Conservation (phyloP, 2,888 invertebrate genomes). For the Helicoverpa assulta region DNA sequence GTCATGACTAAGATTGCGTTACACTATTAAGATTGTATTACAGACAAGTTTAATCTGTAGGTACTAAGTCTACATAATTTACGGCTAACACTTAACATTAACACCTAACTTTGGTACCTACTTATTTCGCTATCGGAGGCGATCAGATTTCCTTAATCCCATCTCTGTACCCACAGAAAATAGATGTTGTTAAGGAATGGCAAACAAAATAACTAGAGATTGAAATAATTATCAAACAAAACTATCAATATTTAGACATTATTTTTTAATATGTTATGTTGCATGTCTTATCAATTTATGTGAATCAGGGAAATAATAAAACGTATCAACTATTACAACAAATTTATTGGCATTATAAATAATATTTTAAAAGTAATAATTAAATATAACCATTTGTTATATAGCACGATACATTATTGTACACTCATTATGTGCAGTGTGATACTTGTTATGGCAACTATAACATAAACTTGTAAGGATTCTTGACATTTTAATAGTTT, state of each 20-base stretch:
- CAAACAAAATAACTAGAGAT: too few relatives aligned
- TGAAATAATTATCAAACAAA: too few relatives aligned
- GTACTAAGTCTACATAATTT: not conserved
- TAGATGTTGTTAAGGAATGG: too few relatives aligned
- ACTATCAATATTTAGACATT: too few relatives aligned
- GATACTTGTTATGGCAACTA: constrained; percentile 60
- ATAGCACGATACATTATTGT: constrained; percentile 71
- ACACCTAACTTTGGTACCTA: not conserved
- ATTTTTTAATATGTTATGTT: too few relatives aligned
- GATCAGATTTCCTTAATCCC: too few relatives aligned
- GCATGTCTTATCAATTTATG: too few relatives aligned
- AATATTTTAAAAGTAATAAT: constrained; percentile 62
- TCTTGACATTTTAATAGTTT: constrained; percentile 12
- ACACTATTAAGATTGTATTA: not conserved
- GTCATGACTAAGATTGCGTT: not conserved
- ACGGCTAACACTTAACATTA: not conserved
- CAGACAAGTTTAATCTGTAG: not conserved
- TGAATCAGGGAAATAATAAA: constrained; percentile 17
- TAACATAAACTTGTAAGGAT: constrained; percentile 11
- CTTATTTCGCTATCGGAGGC: too few relatives aligned
- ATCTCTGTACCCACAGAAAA: too few relatives aligned
- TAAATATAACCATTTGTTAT: constrained; percentile 60
- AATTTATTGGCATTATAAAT: constrained; percentile 72
- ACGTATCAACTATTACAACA: constrained; percentile 60
- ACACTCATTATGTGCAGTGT: constrained; percentile 65